Evolutionary conservation across 2,888 invertebrate species (phyloP), one percentile per base, ranked within the genome.

Genomic region (Hemithea aestivaria): DNA sequence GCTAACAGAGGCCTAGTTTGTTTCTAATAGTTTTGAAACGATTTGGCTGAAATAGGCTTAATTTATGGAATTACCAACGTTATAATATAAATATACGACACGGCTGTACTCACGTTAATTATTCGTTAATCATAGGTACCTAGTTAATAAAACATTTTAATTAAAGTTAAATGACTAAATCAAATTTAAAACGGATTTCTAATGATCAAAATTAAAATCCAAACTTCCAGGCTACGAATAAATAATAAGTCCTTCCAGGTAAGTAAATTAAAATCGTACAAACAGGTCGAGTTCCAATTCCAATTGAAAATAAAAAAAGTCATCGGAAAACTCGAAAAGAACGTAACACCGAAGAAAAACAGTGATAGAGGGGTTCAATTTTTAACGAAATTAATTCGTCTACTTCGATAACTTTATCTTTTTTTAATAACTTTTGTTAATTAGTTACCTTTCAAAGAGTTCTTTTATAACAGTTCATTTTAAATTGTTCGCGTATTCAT

Each of bases 341-440:
- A 38, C 35, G 35, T 41, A 51, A 55, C 54, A 50, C 47, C 45
- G 38, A 59, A 59, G 51, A 60, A 66, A 64, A 63, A 70, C 53
- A 61, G 47, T 56, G 58, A 60, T 58, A 53, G 53, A 57, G 59
- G 58, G 52, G 47, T 61, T 58, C 45, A 30, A 51, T 68, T 66
- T 59, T 46, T 54, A 58, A 60, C 54, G 40, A 63, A 73, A 79
- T 75, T 77, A 75, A 78, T 76, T 76, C 69, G 71, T 73, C 47
- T 64, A 64, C 61, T 66, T 67, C 56, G 66, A 58, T 56, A 52
- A 51, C 51, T 60, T 44, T 42, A 34, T 47, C 26, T 31, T 32
- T 53, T 58, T 62, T 66, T 58, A 60, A 57, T 62, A 59, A 62
- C 58, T 58, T 65, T 53, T 60, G 52, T 62, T 56, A 62, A 64